Percentiles rank a stretch among this genome's conserved stretches.
Conservation (phyloP, 2,888 invertebrate genomes). For the Byasa hedistus region DNA sequence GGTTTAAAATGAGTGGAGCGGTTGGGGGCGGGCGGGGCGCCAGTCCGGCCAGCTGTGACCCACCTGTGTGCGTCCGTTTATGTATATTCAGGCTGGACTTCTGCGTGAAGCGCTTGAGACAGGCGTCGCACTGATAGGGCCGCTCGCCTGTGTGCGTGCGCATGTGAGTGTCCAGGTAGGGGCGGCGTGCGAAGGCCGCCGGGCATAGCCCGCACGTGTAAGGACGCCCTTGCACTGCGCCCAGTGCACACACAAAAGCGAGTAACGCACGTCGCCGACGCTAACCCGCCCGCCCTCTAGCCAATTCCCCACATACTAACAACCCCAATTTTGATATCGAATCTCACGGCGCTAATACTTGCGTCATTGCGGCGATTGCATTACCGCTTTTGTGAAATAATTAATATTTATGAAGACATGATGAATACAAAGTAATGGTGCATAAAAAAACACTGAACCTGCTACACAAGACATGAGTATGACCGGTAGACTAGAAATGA, state of each 20-base stretch:
- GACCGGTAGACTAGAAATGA: conserved; percentile 56
- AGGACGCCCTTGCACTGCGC: conserved; percentile 76
- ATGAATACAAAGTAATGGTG: conserved; percentile 60
- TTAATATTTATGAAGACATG: conserved; percentile 77
- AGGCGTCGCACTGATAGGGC: conserved; percentile 85
- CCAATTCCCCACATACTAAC: conserved; percentile 41
- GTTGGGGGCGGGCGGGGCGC: conserved; percentile 65
- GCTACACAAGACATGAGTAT: conserved; percentile 59
- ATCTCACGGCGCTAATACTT: conserved; percentile 50
- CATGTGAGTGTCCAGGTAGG: conserved; percentile 77
- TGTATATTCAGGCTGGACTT: conserved; percentile 90
- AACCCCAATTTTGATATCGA: conserved; percentile 54
- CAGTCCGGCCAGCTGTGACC: conserved; percentile 76
- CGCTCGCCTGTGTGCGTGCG: conserved; percentile 81
- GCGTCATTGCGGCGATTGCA: conserved; percentile 77
- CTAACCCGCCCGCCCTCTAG: conserved; percentile 56
- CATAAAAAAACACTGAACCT: conserved; percentile 59
- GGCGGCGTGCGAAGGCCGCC: conserved; percentile 74
- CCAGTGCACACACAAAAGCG: conserved; percentile 80
- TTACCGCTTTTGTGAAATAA: conserved; percentile 79
- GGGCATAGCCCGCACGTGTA: conserved; percentile 73
- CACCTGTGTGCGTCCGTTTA: conserved; percentile 87
- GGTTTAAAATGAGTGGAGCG: conserved; percentile 38
- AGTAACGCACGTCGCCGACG: conserved; percentile 79
- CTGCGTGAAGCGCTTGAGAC: conserved; percentile 89